Percentiles rank a stretch among this genome's conserved stretches.
phyloP scores from a whole-genome alignment of 1,140 invertebrate genomes.

The Drosophila azteca region DNA sequence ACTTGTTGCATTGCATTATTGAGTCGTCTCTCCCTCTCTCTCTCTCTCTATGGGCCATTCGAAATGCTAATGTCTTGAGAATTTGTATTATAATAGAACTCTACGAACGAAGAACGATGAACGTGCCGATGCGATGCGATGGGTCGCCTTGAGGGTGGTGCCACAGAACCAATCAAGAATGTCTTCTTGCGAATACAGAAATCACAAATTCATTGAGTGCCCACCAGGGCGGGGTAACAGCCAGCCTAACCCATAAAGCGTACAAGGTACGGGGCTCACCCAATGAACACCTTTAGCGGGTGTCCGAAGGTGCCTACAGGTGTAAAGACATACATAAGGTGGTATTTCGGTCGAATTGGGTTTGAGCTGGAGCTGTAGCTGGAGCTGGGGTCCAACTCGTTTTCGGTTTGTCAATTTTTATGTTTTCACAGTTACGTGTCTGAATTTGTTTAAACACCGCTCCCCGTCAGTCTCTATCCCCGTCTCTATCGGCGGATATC shows the following conservation, averaged over 20 bases:
- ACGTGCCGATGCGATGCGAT: not conserved
- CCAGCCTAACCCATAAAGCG: constrained; percentile 38
- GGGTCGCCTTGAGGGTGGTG: not conserved
- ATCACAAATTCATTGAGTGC: constrained; percentile 45
- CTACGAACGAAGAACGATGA: not conserved
- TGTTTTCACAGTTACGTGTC: constrained; percentile 56
- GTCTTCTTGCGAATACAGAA: constrained; percentile 20
- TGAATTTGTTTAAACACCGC: constrained; percentile 24
- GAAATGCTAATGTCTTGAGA: constrained; percentile 43
- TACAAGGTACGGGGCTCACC: not conserved
- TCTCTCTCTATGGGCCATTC: constrained; percentile 1
- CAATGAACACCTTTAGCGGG: no score
- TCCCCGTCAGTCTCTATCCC: not conserved
- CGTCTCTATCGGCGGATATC: not conserved
- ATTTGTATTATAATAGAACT: constrained; percentile 45
- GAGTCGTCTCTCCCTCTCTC: not conserved
- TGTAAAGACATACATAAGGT: constrained; percentile 19
- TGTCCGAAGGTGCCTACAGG: constrained; percentile 21
- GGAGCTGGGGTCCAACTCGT: constrained; percentile 16
- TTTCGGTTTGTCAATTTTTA: constrained; percentile 53
- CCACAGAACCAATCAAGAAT: constrained; percentile 18
- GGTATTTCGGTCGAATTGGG: no score
- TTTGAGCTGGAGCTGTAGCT: constrained; percentile 22
- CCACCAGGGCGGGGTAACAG: not conserved
- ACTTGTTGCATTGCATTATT: not conserved